These are phyloP conservation scores for Coptodon rendalli DNA, from an alignment of 2,113 vertebrate species.

Conservation along the genomic window DNA sequence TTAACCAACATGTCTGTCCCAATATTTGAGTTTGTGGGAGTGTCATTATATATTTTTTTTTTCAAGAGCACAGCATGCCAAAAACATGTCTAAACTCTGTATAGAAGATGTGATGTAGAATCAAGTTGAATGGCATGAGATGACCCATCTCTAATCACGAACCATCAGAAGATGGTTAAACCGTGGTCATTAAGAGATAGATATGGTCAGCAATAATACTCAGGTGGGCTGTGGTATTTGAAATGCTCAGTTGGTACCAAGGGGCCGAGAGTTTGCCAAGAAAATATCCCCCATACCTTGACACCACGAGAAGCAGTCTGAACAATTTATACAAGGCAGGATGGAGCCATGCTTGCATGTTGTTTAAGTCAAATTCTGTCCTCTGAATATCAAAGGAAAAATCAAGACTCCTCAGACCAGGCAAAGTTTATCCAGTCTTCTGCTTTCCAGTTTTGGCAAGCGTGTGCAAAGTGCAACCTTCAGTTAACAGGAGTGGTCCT, in stretches of 20 bases:
- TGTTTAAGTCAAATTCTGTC: neutral
- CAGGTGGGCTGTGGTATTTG: neutral
- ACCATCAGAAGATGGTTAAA: neutral
- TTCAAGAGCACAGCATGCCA: neutral
- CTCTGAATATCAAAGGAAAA: neutral
- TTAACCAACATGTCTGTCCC: neutral
- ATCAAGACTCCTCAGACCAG: neutral
- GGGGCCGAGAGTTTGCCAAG: neutral
- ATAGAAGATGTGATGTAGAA: neutral
- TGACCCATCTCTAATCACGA: neutral
- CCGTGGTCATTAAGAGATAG: neutral
- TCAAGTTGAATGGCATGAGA: neutral
- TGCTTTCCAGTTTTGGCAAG: neutral
- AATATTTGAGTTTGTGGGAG: neutral
- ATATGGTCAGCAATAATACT: neutral
- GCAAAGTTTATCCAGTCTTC: neutral
- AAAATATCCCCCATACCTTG: neutral
- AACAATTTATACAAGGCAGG: neutral
- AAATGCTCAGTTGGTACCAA: neutral
- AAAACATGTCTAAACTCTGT: neutral
- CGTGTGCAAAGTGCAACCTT: neutral
- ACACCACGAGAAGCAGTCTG: neutral
- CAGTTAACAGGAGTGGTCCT: neutral
- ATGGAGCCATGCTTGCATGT: neutral
- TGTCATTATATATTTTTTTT: neutral